These are phyloP conservation scores for Sialis lutaria DNA, from an alignment of 2,888 invertebrate genomes.

Conservation along the genomic window DNA sequence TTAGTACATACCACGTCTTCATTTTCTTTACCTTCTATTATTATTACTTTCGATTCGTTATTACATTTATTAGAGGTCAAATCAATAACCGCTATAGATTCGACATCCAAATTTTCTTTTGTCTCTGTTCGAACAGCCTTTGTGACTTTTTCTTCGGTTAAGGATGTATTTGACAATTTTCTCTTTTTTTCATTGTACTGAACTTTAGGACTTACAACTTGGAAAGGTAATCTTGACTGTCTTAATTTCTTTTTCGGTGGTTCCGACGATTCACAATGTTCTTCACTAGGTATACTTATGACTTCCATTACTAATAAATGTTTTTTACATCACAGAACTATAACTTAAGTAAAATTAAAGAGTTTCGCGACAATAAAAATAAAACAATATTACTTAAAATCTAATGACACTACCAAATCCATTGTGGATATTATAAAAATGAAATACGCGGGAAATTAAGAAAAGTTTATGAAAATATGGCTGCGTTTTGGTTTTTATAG, in stretches of 20 bases:
- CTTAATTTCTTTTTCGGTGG: conserved; percentile 33
- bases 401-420: no score
- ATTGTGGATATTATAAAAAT: no score
- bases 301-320: no score
- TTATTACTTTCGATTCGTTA: conserved; percentile 15
- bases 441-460: no score
- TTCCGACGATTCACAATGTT: no score
- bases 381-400: no score
- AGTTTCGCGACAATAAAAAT: no score
- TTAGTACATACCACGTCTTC: conserved; percentile 7
- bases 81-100: conserved; percentile 26
- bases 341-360: no score
- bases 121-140: conserved; percentile 5
- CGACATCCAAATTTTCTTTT: conserved; percentile 12
- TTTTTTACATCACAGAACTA: no score
- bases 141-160: conserved; percentile 22
- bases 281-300: no score
- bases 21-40: conserved; percentile 8
- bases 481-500: no score
- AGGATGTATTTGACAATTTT: conserved; percentile 24
- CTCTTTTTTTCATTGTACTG: conserved; percentile 24
- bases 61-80: conserved; percentile 23
- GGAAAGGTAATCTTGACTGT: conserved; percentile 43
- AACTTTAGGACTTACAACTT: conserved; percentile 28
- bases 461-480: no score